phyloP scores from a whole-genome alignment of 1,140 invertebrate genomes.

The Papilio machaon region DNA sequence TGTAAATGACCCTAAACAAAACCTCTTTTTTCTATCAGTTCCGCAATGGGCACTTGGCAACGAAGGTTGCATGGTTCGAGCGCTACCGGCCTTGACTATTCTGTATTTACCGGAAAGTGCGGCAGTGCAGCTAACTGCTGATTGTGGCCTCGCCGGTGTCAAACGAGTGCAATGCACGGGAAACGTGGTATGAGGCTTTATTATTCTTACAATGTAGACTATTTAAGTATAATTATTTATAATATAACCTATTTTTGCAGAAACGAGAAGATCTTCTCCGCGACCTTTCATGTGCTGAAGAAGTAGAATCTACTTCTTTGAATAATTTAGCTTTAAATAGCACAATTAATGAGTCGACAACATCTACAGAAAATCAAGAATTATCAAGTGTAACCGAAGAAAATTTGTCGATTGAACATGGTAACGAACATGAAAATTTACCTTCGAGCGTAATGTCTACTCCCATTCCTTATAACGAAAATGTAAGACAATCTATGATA shows the following conservation, averaged over 20 bases:
- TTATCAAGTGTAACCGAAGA: conserved; percentile 61
- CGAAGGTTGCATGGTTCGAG: conserved; percentile 85
- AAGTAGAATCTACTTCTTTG: conserved; percentile 60
- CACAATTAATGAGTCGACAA: conserved; percentile 43
- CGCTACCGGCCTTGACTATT: conserved; percentile 86
- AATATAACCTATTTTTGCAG: conserved; percentile 50
- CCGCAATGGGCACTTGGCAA: conserved; percentile 86
- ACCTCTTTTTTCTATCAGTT: conserved; percentile 76
- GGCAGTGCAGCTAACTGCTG: conserved; percentile 92
- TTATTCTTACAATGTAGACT: conserved; percentile 12
- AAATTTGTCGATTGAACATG: conserved; percentile 58
- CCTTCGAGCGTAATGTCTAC: conserved; percentile 47
- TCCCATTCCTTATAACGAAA: conserved; percentile 31
- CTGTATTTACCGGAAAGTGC: conserved; percentile 89
- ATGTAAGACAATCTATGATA: neutral
- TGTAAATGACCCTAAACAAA: neutral
- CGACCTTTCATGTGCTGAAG: conserved; percentile 74
- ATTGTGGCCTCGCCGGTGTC: conserved; percentile 94
- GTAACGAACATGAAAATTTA: conserved; percentile 53
- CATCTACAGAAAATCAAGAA: conserved; percentile 63
- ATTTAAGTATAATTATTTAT: neutral
- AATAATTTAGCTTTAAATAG: conserved; percentile 45
- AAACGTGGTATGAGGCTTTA: conserved; percentile 82
- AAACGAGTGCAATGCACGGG: conserved; percentile 86
- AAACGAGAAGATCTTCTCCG: conserved; percentile 76